Conservation (phyloP, 2,888 invertebrate genomes). For the Campoletis raptor region DNA sequence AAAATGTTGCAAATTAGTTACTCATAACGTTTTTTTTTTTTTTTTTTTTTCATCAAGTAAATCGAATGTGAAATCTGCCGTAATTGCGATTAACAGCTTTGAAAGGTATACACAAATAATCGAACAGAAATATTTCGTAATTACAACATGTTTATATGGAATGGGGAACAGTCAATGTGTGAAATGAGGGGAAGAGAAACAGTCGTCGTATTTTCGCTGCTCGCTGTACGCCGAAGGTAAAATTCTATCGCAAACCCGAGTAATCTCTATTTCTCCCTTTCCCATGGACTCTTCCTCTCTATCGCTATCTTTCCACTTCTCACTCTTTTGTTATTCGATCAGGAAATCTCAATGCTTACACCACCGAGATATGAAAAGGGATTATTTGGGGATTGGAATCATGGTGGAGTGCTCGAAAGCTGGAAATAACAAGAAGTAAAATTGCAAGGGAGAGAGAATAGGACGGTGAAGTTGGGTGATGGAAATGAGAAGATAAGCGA, state of each 20-base stretch:
- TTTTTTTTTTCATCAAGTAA: neutral
- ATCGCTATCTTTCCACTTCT: neutral
- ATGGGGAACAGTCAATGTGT: neutral
- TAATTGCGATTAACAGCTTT: neutral
- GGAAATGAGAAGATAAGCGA: slow-evolving; percentile 57
- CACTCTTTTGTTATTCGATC: slow-evolving; percentile 16
- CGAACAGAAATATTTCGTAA: neutral
- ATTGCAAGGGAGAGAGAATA: neutral
- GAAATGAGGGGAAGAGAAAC: neutral
- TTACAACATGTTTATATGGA: neutral
- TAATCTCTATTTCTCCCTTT: neutral
- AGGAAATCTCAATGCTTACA: slow-evolving; percentile 53
- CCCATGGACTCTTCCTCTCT: neutral
- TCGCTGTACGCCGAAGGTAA: slow-evolving; percentile 56
- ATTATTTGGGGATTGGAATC: slow-evolving; percentile 67
- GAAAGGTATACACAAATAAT: neutral
- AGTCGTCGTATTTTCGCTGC: neutral
- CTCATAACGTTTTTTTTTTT: neutral
- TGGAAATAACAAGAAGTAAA: slow-evolving; percentile 41
- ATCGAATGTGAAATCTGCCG: neutral
- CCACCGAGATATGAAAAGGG: slow-evolving; percentile 69
- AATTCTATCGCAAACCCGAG: slow-evolving; percentile 74
- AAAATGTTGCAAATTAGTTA: neutral
- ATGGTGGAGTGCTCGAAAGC: slow-evolving; percentile 33
- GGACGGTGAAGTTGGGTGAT: slow-evolving; percentile 11